Percentiles rank a stretch among this genome's conserved stretches.
phyloP scores from a whole-genome alignment of 2,888 invertebrate genomes.

The Melipona bicolor region DNA sequence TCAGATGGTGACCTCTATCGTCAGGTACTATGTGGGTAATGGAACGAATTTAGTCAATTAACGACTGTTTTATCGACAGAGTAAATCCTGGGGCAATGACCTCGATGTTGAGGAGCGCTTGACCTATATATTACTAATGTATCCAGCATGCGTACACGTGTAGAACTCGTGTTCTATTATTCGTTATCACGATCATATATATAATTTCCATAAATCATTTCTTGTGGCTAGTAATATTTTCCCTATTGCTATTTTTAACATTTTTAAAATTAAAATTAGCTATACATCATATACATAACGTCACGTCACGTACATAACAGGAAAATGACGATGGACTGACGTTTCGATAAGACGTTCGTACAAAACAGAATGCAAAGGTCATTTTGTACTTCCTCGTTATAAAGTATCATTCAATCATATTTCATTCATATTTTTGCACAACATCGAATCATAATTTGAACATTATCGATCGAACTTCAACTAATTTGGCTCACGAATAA shows the following conservation, averaged over 20 bases:
- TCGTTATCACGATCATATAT: neutral
- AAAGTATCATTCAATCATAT: neutral
- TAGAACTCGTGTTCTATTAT: slow-evolving; percentile 32
- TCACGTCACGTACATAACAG: neutral
- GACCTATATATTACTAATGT: slow-evolving; percentile 77
- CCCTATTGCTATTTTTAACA: neutral
- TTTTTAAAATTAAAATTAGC: neutral
- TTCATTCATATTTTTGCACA: neutral
- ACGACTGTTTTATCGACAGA: slow-evolving; percentile 71
- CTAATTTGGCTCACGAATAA: slow-evolving; percentile 6
- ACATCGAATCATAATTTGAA: neutral
- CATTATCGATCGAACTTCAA: neutral
- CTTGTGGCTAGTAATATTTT: neutral
- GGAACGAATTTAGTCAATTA: slow-evolving; percentile 61
- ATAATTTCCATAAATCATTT: neutral
- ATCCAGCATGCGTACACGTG: slow-evolving; percentile 64
- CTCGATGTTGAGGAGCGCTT: slow-evolving; percentile 75
- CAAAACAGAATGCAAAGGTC: slow-evolving; percentile 19
- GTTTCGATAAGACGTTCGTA: slow-evolving; percentile 4
- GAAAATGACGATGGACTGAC: slow-evolving; percentile 1
- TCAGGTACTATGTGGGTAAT: slow-evolving; percentile 50
- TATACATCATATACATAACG: neutral
- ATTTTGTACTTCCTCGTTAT: neutral
- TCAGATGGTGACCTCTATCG: slow-evolving; percentile 69
- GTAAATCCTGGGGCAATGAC: slow-evolving; percentile 75